phyloP scores from a whole-genome alignment of 2,797 vertebrate genomes.

The Pipistrellus kuhlii region DNA sequence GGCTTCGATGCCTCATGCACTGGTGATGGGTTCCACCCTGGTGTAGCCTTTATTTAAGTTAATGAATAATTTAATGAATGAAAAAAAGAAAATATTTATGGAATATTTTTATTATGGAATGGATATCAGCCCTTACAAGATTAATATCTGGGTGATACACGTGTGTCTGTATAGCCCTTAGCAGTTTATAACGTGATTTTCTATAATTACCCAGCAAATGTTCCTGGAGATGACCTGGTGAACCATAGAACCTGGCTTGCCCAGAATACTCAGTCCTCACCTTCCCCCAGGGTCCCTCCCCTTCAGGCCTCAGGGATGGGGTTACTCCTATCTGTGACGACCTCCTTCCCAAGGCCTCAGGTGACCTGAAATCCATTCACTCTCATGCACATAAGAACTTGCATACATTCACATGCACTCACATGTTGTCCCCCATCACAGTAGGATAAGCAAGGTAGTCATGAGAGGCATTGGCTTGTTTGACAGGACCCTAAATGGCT shows the following conservation, averaged over 20 bases:
- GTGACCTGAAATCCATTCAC: background rate
- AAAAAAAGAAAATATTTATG: background rate
- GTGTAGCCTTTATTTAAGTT: background rate
- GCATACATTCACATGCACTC: background rate
- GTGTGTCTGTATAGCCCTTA: background rate
- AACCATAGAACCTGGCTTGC: background rate
- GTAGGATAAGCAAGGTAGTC: no score
- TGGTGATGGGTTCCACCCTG: accelerated
- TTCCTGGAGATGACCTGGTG: background rate
- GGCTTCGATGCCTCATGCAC: accelerated
- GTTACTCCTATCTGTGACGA: background rate
- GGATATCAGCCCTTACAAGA: background rate
- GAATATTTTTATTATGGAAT: background rate
- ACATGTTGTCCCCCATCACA: no score
- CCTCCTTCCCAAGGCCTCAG: background rate
- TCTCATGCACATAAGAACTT: background rate
- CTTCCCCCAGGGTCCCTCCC: background rate
- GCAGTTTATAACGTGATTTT: background rate
- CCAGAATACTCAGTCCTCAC: background rate
- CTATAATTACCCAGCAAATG: background rate
- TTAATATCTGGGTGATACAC: background rate
- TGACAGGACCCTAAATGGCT: background rate
- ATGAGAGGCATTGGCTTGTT: background rate
- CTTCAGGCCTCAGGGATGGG: background rate
- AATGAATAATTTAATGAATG: background rate